Base-by-base conservation (phyloP, 2,888 invertebrate species). In the Cantharis rustica region DNA sequence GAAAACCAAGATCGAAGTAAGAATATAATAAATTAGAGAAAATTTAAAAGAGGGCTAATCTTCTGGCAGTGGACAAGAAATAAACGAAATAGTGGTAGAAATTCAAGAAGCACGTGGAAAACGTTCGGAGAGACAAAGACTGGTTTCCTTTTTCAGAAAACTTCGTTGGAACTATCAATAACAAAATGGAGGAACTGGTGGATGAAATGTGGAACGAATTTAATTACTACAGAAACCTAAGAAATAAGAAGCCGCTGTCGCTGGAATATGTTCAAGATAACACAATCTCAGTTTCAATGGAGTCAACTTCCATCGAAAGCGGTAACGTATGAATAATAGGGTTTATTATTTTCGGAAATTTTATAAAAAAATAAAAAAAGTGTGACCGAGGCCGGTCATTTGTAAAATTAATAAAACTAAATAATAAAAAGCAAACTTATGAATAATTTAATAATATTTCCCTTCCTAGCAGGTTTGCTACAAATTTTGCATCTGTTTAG, bases 401-500 rank as follows among this genome's bases (percentile, higher is more conserved):
- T n/a, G 47, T 7, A 47, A 47, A 7, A 7, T n/a, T n/a, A 47
- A n/a, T n/a, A 47, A 47, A 47, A 31, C 13, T 13, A 31, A 4
- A 31, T 31, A 31, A n/a, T n/a, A 47, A 47, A 47, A 47, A 5
- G 1, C n/a, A n/a, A 47, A 47, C n/a, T 47, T 47, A 13, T 47
- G 47, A 47, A 47, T 47, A 47, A 47, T n/a, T 47, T 47, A 47
- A n/a, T 47, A 47, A n/a, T 47, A 47, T 47, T n/a, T 47, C 7
- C 31, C 5, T 2, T 27, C 3, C 47, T 47, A n/a, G 47, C n/a
- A 47, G n/a, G 47, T 47, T 31, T 47, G n/a, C n/a, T 47, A 47
- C n/a, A 47, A 47, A 47, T 47, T 47, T 47, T 47, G 47, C 47
- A 47, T 47, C 47, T n/a, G 47, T 47, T 47, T 80, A 81, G 81